Conservation (phyloP, 2,797 vertebrate genomes). For the Arnoldichthys spilopterus region DNA sequence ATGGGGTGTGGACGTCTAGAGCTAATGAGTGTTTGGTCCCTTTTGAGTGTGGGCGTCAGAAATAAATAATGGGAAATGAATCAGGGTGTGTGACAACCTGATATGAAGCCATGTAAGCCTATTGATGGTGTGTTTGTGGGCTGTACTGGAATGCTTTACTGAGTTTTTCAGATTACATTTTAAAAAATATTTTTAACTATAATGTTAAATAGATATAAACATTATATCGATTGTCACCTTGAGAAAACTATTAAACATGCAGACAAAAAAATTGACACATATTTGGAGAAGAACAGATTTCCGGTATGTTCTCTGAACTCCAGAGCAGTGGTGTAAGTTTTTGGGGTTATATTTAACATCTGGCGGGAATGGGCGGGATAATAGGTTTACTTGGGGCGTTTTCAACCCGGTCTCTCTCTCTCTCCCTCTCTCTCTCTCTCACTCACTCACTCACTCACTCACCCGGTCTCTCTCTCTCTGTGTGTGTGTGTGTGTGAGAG, state of each 20-base stretch:
- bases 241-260: too few relatives aligned
- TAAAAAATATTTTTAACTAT: neutral
- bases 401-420: too few relatives aligned
- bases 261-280: too few relatives aligned
- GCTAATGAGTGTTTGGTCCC: neutral
- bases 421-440: too few relatives aligned
- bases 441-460: too few relatives aligned
- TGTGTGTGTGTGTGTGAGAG: constrained; percentile 31
- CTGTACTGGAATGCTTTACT: constrained; percentile 1
- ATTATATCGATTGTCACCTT: neutral
- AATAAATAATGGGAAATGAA: constrained; percentile 22
- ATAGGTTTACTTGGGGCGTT: neutral
- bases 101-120: neutral
- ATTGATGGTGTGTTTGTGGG: neutral
- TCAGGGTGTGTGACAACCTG: neutral
- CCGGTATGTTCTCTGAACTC: neutral
- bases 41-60: neutral
- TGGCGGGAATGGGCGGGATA: neutral
- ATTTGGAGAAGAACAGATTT: constrained; percentile 6
- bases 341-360: constrained; percentile 9
- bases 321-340: neutral
- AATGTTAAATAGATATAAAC: neutral
- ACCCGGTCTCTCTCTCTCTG: too few relatives aligned
- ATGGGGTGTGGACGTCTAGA: neutral
- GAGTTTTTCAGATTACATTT: too few relatives aligned